Evolutionary conservation across 1,140 invertebrate species (phyloP).

Genomic region (Trinorchestia longiramus): DNA sequence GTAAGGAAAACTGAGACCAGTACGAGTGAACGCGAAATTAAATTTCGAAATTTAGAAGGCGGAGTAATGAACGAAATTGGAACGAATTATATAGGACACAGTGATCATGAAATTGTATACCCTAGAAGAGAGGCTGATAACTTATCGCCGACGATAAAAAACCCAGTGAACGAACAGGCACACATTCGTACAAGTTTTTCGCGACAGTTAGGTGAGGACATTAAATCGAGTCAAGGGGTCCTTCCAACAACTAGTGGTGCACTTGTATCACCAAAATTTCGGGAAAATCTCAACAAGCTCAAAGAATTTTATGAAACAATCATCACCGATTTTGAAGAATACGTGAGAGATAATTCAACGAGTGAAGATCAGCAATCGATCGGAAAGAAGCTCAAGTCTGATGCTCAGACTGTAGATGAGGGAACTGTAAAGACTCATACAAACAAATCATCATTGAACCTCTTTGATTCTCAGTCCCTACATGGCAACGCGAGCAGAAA

Average conservation of each 20-base stretch:
- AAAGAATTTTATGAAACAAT: conserved; percentile 41
- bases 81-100: neutral
- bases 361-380: neutral
- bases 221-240: neutral
- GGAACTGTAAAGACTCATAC: neutral
- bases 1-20: neutral
- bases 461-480: neutral
- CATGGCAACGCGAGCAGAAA: neutral
- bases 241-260: neutral
- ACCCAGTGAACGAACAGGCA: neutral
- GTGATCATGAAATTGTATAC: neutral
- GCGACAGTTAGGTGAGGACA: neutral
- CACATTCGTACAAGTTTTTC: neutral
- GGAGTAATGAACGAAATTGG: neutral
- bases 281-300: conserved; percentile 32
- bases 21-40: neutral
- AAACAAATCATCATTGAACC: neutral
- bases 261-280: neutral
- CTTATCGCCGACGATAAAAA: neutral
- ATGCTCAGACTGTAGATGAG: neutral
- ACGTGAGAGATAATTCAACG: neutral
- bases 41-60: neutral
- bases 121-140: neutral
- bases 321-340: neutral
- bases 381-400: neutral